These are phyloP conservation scores for Thamnophis elegans DNA, from an alignment of 2,797 vertebrate species.

Conservation along the genomic window DNA sequence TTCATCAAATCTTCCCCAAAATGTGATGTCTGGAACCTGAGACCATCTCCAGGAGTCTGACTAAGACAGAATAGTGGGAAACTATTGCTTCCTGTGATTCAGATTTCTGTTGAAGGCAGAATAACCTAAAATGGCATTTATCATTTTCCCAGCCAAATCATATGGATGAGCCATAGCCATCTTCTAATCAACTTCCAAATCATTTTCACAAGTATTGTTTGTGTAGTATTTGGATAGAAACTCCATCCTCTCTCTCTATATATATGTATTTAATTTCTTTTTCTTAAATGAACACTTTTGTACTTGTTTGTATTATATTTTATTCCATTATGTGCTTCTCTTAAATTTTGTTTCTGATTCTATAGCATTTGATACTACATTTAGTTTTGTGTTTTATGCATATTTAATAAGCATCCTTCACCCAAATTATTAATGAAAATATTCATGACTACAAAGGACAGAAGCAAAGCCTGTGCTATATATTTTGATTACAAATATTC, in stretches of 20 bases:
- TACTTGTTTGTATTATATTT: neutral
- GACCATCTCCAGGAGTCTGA: neutral
- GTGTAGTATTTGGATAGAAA: neutral
- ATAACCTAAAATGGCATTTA: neutral
- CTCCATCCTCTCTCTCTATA: neutral
- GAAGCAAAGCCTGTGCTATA: neutral
- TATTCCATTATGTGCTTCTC: neutral
- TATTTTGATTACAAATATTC: neutral
- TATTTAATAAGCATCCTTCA: neutral
- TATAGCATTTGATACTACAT: neutral
- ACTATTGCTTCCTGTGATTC: neutral
- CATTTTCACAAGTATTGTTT: neutral
- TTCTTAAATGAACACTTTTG: neutral
- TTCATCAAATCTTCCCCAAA: neutral
- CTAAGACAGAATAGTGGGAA: neutral
- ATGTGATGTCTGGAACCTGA: neutral
- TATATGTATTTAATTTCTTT: neutral
- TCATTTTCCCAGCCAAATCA: neutral
- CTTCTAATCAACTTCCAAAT: neutral
- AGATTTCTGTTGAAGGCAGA: neutral
- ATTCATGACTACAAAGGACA: neutral
- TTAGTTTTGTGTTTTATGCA: neutral
- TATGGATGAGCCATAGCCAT: neutral
- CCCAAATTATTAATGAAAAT: neutral
- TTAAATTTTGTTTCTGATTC: neutral